Evolutionary conservation across 1,140 invertebrate species (phyloP), one percentile per base, ranked within the genome.

Genomic region (Mizuhopecten yessoensis): DNA sequence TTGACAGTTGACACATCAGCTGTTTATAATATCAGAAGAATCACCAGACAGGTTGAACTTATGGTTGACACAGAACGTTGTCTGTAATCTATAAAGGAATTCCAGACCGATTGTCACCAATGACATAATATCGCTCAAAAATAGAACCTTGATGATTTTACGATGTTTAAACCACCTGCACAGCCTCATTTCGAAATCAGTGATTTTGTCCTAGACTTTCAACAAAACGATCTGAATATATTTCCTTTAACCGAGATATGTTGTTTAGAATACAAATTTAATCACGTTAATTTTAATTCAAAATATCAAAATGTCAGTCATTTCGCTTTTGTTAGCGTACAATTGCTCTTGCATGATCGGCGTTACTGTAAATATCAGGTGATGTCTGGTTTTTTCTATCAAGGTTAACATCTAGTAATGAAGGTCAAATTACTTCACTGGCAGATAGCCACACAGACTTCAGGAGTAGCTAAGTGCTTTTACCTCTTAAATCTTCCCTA

Each of bases 331-430:
- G 17, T 75, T 29, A 3, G 0, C 7, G 11, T 29, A 29, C 57
- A 75, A 49, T n/a, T 75, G 57, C 57, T 75, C 57, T 75, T 75
- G 57, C n/a, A 75, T 75, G 57, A 29, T 75, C 29, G 57, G n/a
- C 57, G n/a, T 75, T 23, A 75, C 57, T 75, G 5, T 29, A 9
- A 0, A 29, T 75, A 75, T 75, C 57, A 11, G 57, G 57, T 75
- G 57, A 75, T 75, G 57, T 75, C 57, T 75, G 57, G 57, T 75
- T 75, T 75, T 75, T 75, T 75, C n/a, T 75, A 75, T 75, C 57
- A 75, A 75, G 57, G 57, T 75, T 75, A 75, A 29, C 15, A 75
- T 75, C 57, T 29, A 29, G 23, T 29, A 75, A 75, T n/a, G 57
- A 75, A 75, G 57, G 57, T 75, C n/a, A 75, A 75, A 75, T 75